Evolutionary conservation across 2,113 vertebrate species (phyloP).

Genomic region (Pygoscelis adeliae): DNA sequence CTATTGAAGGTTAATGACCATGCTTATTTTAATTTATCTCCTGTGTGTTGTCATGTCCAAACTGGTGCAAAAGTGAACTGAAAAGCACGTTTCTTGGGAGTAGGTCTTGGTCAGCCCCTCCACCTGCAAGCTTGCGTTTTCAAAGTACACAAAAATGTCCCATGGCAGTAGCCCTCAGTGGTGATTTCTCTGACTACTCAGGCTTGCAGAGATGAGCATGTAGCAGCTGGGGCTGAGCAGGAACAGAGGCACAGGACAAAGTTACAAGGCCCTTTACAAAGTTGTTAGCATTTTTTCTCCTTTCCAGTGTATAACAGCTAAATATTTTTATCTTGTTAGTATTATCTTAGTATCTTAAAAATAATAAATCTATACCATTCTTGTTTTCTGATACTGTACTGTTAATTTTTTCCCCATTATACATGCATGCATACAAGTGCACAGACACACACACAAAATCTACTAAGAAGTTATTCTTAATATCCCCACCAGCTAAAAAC

Average conservation of each 20-base stretch:
- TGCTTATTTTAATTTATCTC: background rate
- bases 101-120: background rate
- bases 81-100: background rate
- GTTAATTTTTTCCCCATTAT: background rate
- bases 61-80: background rate
- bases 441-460: background rate
- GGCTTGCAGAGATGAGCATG: background rate
- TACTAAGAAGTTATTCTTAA: background rate
- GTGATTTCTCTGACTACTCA: background rate
- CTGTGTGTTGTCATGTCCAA: background rate
- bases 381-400: background rate
- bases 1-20: background rate
- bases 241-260: background rate
- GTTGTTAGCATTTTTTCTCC: background rate
- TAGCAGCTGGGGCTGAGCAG: background rate
- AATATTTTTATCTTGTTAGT: background rate
- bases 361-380: background rate
- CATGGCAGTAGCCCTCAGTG: background rate
- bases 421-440: background rate
- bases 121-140: background rate
- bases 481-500: background rate
- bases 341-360: background rate
- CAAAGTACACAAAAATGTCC: background rate
- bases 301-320: background rate
- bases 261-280: background rate